Evolutionary conservation across 2,888 invertebrate genomes (phyloP).

Genomic region (Calephelis perditalis): DNA sequence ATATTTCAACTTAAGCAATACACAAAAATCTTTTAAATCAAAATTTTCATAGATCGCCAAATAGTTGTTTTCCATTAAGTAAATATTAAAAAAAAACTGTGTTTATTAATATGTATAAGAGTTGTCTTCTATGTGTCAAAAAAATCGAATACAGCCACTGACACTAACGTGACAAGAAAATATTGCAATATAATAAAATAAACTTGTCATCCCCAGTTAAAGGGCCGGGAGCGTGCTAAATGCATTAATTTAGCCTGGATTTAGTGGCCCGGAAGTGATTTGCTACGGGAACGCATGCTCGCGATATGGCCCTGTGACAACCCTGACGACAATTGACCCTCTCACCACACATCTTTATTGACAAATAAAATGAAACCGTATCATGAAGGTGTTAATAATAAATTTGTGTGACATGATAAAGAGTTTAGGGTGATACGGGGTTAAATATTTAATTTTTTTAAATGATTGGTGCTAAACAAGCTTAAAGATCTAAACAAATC

Average conservation of each 20-base stretch:
- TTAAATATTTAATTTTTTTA: conserved; percentile 54
- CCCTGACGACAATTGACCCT: conserved; percentile 50
- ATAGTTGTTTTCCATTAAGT: too few species aligned
- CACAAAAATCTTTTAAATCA: too few species aligned
- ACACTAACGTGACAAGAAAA: conserved; percentile 71
- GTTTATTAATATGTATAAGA: too few species aligned
- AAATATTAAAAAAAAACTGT: too few species aligned
- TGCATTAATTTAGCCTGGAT: conserved; percentile 77
- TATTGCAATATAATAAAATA: conserved; percentile 73
- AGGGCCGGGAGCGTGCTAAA: conserved; percentile 73
- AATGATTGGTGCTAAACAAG: conserved; percentile 45
- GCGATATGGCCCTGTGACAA: conserved; percentile 65
- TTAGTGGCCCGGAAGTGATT: conserved; percentile 78
- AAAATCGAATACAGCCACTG: conserved; percentile 40
- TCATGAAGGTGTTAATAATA: conserved; percentile 32
- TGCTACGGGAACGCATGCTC: conserved; percentile 75
- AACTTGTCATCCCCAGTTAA: conserved; percentile 75
- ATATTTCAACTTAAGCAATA: too few species aligned
- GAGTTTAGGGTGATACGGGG: conserved; percentile 34
- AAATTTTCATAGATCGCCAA: too few species aligned
- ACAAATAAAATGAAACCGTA: conserved; percentile 50
- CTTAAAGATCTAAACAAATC: conserved; percentile 21
- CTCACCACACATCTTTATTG: conserved; percentile 44
- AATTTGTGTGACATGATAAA: conserved; percentile 33
- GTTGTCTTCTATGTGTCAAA: neutral